Percentiles rank a stretch among this genome's conserved stretches.
Evolutionary conservation across 2,797 vertebrate species (phyloP).

Genomic region (Manis crassicaudata): DNA sequence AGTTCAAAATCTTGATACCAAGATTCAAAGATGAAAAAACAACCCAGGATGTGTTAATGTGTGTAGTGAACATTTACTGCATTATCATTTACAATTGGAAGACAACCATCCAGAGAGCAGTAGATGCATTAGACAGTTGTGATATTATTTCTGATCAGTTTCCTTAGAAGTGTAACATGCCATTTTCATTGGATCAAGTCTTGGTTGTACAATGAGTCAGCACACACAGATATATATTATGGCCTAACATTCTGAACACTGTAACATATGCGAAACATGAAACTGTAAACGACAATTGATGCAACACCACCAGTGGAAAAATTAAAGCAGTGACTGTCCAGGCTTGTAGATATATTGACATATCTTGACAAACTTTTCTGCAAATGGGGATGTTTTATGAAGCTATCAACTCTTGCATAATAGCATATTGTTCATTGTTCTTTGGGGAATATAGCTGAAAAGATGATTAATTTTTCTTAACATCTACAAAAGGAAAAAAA

Average conservation of each 20-base stretch:
- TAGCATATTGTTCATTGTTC: background rate
- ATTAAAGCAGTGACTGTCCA: background rate
- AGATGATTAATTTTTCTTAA: constrained; percentile 31
- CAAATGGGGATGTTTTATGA: background rate
- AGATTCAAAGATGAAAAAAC: background rate
- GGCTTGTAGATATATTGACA: background rate
- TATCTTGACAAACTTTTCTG: background rate
- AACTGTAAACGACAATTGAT: background rate
- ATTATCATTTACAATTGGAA: constrained; percentile 63
- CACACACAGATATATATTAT: background rate
- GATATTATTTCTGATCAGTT: constrained; percentile 40
- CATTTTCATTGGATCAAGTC: constrained; percentile 59
- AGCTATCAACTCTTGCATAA: background rate
- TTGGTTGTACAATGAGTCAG: constrained; percentile 6
- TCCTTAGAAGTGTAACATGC: background rate
- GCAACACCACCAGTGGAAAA: background rate
- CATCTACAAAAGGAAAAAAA: background rate
- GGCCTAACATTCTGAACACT: background rate
- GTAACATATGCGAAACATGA: background rate
- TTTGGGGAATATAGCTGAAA: constrained; percentile 18
- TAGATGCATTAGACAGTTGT: background rate
- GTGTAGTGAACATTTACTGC: accelerated
- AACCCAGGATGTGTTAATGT: background rate
- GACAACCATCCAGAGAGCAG: background rate
- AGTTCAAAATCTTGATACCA: constrained; percentile 43